Evolutionary conservation across 2,888 invertebrate genomes (phyloP), one percentile per base, ranked within the genome.

Genomic region (Cerceris ruficornis): DNA sequence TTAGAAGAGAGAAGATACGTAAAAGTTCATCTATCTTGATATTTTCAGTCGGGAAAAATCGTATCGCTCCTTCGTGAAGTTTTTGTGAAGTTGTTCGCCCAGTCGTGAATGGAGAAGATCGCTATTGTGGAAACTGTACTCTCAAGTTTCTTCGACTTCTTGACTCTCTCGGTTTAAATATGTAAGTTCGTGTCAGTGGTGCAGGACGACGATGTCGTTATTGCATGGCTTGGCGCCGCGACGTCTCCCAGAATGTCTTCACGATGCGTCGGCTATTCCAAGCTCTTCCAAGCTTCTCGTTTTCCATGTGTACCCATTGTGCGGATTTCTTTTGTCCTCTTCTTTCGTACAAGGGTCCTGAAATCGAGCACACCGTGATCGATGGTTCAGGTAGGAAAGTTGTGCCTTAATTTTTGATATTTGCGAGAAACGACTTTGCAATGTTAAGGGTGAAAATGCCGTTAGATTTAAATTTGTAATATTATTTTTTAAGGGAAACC

Each of bases 91-190:
- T 28, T 2, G 28, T 28, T 28, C 28, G 28, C 2, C 28, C 1
- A 28, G 2, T 28, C 4, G 28, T 28, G 28, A 4, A 28, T 28
- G 4, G 28, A 28, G 69, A 69, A 74, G 73, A 70, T 64, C 46
- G 50, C 64, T 75, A 74, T 69, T 70, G 59, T 70, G 46, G 52
- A 46, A 75, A 75, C 52, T 75, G 70, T 42, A 13, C 14, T 6
- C 11, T 11, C n/a, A 28, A 15, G 43, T 15, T 17, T 52, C 43
- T 43, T 14, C 15, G 46, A n/a, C 39, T 15, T 50, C 59, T 65
- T 46, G 46, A 28, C 28, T 28, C 28, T 28, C 28, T 28, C 4
- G 28, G 28, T 75, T 73, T 68, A 64, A 62, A 76, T 64, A 68
- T 13, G 58, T 73, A 52, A 42, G 52, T 66, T 57, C 46, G 71